These are phyloP conservation scores for Telmatherina bonti DNA, from an alignment of 2,797 vertebrate species.

Conservation along the genomic window DNA sequence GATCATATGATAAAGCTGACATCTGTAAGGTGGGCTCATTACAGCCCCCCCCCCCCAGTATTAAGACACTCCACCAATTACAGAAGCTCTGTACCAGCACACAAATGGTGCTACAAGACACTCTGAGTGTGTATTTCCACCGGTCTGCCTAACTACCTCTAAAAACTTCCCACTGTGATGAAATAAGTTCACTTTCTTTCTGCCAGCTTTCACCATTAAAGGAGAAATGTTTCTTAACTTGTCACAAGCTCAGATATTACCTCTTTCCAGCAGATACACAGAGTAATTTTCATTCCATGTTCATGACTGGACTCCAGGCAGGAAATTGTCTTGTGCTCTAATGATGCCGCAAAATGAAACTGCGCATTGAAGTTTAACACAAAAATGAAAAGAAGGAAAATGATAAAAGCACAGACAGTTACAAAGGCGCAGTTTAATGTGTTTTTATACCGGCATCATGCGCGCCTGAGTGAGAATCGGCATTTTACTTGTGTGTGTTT, in stretches of 20 bases:
- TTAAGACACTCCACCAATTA: constrained; percentile 28
- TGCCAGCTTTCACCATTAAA: constrained; percentile 27
- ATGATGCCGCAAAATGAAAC: constrained; percentile 61
- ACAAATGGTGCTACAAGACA: neutral
- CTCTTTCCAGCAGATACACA: constrained; percentile 54
- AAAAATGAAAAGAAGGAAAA: constrained; percentile 42
- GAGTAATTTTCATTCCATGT: constrained; percentile 52
- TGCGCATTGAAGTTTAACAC: constrained; percentile 46
- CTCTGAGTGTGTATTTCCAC: constrained; percentile 26
- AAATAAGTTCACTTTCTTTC: constrained; percentile 31
- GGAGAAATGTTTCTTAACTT: constrained; percentile 41
- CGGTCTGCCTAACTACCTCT: constrained; percentile 3
- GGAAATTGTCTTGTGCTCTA: constrained; percentile 68
- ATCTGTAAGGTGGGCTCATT: neutral
- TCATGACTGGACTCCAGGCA: constrained; percentile 33
- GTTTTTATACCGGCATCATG: constrained; percentile 8
- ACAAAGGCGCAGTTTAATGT: constrained; percentile 24
- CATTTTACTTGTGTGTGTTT: constrained; percentile 16
- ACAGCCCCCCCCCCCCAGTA: too few species aligned
- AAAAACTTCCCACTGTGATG: constrained; percentile 29
- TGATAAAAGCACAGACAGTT: constrained; percentile 44
- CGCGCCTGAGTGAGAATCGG: constrained; percentile 20
- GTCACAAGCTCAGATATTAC: constrained; percentile 37
- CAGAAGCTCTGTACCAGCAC: neutral
- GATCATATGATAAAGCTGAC: neutral